Evolutionary conservation across 2,797 vertebrate species (phyloP).

Genomic region (Odontamblyopus lacepedii): DNA sequence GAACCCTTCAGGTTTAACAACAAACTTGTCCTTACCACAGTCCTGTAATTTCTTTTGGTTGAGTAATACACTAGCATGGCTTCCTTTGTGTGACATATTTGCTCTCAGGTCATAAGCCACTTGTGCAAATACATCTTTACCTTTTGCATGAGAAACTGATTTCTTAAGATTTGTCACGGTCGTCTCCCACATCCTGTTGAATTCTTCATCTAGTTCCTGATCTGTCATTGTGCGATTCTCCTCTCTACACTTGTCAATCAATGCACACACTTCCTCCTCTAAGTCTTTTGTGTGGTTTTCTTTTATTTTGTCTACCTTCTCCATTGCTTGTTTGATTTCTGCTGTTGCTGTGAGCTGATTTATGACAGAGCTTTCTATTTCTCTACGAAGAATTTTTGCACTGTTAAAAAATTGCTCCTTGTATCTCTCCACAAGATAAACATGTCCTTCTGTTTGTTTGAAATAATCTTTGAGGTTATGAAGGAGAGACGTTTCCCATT

Average conservation of each 20-base stretch:
- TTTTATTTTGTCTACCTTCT: conserved; percentile 52
- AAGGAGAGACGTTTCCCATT: conserved; percentile 46
- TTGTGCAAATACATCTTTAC: background rate
- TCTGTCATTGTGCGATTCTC: conserved; percentile 23
- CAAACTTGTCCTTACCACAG: conserved; percentile 21
- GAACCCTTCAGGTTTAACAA: background rate
- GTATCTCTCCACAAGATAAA: conserved; percentile 65
- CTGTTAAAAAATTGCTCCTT: conserved; percentile 62
- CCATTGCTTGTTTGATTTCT: conserved; percentile 49
- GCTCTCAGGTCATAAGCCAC: conserved; percentile 13
- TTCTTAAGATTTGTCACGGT: conserved; percentile 8
- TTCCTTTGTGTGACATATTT: conserved; percentile 46
- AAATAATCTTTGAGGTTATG: conserved; percentile 57
- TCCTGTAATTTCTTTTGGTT: rapidly evolving
- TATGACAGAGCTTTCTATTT: conserved; percentile 43
- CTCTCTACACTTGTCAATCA: conserved; percentile 47
- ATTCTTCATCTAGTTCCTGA: conserved; percentile 32
- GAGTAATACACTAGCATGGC: conserved; percentile 34
- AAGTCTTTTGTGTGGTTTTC: conserved; percentile 46
- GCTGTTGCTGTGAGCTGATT: conserved; percentile 43
- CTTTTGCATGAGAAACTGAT: conserved; percentile 13
- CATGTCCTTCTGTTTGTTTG: conserved; percentile 55
- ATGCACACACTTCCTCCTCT: conserved; percentile 28
- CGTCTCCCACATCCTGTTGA: conserved; percentile 64
- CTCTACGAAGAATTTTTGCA: conserved; percentile 45